Evolutionary conservation across 2,113 vertebrate genomes (phyloP).

Genomic region (Glaucomys volans): DNA sequence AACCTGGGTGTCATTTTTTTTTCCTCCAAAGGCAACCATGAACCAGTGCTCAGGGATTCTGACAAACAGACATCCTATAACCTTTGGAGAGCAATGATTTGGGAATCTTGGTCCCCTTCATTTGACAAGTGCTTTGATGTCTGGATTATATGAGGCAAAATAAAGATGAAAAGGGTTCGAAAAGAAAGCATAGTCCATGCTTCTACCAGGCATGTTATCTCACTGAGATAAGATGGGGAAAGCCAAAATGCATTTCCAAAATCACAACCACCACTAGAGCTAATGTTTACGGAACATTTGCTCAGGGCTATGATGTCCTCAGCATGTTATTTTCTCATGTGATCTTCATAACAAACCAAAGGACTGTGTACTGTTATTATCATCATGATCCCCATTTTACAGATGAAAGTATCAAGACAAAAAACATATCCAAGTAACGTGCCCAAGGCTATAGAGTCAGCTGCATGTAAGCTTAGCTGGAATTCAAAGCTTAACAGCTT

Average conservation of each 20-base stretch:
- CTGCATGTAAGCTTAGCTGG: background rate
- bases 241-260: background rate
- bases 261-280: background rate
- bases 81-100: background rate
- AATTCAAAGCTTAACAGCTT: background rate
- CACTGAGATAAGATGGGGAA: background rate
- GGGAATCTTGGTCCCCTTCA: background rate
- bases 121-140: background rate
- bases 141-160: background rate
- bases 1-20: background rate
- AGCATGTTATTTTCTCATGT: background rate
- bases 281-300: background rate
- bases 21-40: background rate
- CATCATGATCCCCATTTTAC: background rate
- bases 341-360: slow-evolving; percentile 25
- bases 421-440: background rate
- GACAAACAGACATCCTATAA: background rate
- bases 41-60: background rate
- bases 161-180: background rate
- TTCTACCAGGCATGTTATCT: background rate
- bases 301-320: background rate
- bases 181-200: background rate
- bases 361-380: background rate
- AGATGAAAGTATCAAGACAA: slow-evolving; percentile 4
- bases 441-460: background rate